Conservation (phyloP, 2,113 vertebrate genomes). For the Phalacrocorax brasilianus region DNA sequence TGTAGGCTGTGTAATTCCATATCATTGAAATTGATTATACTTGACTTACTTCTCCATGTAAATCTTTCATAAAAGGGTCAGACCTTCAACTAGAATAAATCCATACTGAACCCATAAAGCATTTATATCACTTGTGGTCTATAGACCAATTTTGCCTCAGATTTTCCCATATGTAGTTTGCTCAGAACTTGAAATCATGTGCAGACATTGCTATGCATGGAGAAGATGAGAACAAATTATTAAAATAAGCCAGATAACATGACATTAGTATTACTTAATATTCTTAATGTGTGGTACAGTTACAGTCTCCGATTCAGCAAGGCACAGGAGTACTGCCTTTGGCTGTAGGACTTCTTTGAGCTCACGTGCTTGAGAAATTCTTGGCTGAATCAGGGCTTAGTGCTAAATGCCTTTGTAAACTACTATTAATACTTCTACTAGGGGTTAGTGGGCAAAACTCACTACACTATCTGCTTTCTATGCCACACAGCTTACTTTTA, state of each 20-base stretch:
- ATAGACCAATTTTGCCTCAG: neutral
- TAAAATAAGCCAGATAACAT: neutral
- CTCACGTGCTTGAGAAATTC: neutral
- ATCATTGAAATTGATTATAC: neutral
- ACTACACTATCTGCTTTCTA: neutral
- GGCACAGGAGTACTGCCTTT: neutral
- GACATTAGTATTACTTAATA: neutral
- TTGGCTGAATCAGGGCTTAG: neutral
- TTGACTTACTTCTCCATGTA: neutral
- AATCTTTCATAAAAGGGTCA: slow-evolving; percentile 22
- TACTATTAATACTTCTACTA: neutral
- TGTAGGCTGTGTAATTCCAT: neutral
- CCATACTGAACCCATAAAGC: neutral
- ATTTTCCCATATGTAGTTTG: neutral
- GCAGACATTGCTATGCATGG: neutral
- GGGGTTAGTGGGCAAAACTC: neutral
- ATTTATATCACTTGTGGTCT: neutral
- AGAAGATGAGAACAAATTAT: neutral
- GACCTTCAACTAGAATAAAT: slow-evolving; percentile 8
- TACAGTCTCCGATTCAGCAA: neutral
- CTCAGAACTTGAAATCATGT: neutral
- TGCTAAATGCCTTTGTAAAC: neutral
- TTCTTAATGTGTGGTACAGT: neutral
- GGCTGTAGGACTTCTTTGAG: neutral
- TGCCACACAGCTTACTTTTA: neutral